Evolutionary conservation across 2,113 vertebrate genomes (phyloP).

Genomic region (Hydropotes inermis): DNA sequence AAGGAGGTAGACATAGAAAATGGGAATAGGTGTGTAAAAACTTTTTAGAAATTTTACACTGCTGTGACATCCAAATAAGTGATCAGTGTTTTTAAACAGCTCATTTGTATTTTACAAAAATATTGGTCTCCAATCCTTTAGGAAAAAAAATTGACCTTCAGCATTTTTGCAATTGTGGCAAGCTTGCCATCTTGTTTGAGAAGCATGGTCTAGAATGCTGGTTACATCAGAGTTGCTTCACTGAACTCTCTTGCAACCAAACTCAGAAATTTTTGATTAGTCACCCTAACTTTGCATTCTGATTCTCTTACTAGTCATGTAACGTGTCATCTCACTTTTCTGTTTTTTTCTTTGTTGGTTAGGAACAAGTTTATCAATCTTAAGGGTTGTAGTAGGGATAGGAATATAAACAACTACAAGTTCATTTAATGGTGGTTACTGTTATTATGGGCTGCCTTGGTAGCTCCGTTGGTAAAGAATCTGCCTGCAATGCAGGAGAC

Average conservation of each 20-base stretch:
- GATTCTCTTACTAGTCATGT: background rate
- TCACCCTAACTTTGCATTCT: background rate
- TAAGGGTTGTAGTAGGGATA: background rate
- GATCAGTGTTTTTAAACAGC: background rate
- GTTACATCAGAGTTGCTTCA: background rate
- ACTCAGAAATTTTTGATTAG: background rate
- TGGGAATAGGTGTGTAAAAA: background rate
- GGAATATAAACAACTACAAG: background rate
- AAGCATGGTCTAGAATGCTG: background rate
- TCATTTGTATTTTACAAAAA: background rate
- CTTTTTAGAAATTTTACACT: background rate
- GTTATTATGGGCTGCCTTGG: background rate
- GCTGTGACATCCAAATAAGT: background rate
- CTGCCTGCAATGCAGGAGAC: background rate
- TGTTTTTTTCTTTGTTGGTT: background rate
- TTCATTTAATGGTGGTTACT: background rate
- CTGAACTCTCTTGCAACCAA: background rate
- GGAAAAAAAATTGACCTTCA: background rate
- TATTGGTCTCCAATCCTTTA: background rate
- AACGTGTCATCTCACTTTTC: background rate
- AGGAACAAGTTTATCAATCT: background rate
- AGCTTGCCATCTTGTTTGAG: background rate
- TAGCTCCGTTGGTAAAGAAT: background rate
- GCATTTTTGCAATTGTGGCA: accelerated
- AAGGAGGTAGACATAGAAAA: background rate